Evolutionary conservation across 35 echinoderm and acorn worm genomes (phyloP).

Genomic region (Lytechinus variegatus): DNA sequence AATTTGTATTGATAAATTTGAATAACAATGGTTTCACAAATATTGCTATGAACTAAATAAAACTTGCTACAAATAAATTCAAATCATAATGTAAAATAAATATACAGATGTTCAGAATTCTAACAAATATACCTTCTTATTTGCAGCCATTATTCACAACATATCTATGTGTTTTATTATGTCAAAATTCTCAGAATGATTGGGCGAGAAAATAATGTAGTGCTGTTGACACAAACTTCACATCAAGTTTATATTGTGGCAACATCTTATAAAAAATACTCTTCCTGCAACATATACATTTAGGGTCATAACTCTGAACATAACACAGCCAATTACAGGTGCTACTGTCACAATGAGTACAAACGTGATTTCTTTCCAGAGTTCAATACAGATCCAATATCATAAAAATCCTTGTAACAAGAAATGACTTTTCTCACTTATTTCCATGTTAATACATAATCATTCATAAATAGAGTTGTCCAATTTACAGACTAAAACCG

Average conservation of each 20-base stretch:
- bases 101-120: background rate
- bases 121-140: background rate
- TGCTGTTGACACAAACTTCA: background rate
- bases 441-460: background rate
- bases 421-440: background rate
- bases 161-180: background rate
- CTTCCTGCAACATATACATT: background rate
- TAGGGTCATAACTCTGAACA: background rate
- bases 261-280: constrained; percentile 8
- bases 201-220: background rate
- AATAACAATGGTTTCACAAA: background rate
- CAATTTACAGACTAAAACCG: constrained; percentile 19
- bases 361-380: background rate
- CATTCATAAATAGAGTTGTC: constrained; percentile 1
- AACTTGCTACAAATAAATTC: background rate
- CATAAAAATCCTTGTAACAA: background rate
- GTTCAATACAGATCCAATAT: background rate
- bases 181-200: background rate
- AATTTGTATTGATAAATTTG: background rate
- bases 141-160: constrained; percentile 1
- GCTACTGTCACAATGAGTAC: background rate
- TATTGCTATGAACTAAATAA: background rate
- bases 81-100: background rate
- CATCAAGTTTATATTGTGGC: background rate
- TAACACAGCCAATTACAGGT: background rate